Base-by-base conservation (phyloP, 1,140 invertebrate species). In the Lordiphosa stackelbergi region DNA sequence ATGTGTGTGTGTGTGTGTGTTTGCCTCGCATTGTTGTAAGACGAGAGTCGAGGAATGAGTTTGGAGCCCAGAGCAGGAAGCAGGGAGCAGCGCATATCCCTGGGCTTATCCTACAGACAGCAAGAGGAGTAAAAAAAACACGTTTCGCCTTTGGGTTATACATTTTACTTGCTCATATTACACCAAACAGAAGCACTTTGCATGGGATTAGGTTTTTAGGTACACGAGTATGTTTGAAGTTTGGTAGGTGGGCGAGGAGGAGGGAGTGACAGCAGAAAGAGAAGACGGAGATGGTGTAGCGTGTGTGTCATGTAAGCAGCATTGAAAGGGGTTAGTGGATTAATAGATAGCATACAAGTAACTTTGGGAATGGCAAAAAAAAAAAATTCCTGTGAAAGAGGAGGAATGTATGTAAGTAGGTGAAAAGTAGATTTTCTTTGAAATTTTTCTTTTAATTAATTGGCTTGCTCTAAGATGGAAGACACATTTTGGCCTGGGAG, bases 141-240 rank as follows among this genome's bases (percentile, higher is more conserved):
- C 31, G 43, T 46, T 46, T 46, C 34, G 43, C 43, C 43, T 46
- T 34, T 46, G 43, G 43, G 43, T 46, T 46, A 46, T 46, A 46
- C 43, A 46, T 46, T 46, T 46, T 46, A 24, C 43, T 46, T 28
- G 43, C 43, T 46, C 43, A 46, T 46, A 46, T 46, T 46, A 46
- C 43, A 46, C 43, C 43, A 46, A 46, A 46, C 43, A 46, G 43
- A 46, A 46, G 43, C 43, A 46, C 43, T 46, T 46, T 46, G 43
- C 43, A 46, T 46, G 43, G 43, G 43, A 46, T 46, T 46, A 46
- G 43, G 43, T 46, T 46, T 46, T 46, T 46, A 46, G 43, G 43
- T 46, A 46, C 43, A 46, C 28, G 28, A 46, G 43, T 46, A 46
- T 46, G 43, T 34, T 46, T 13, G 43, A 46, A 46, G 43, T 34